Percentiles rank a stretch among this genome's conserved stretches.
These are phyloP conservation scores for Centropus bengalensis DNA, from an alignment of 2,113 vertebrate species.

Conservation along the genomic window DNA sequence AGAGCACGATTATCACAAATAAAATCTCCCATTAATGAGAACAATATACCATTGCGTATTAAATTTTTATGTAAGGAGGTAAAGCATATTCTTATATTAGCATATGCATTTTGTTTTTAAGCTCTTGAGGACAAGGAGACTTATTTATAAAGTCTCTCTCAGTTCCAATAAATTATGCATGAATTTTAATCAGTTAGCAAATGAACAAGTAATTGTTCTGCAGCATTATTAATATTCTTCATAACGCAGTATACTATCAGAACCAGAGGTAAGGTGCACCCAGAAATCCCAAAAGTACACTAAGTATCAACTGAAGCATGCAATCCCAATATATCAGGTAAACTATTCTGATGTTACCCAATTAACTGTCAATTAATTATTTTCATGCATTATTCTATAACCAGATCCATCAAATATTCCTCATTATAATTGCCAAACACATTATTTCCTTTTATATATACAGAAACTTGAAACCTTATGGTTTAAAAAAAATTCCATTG, in stretches of 20 bases:
- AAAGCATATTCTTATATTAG: constrained; percentile 72
- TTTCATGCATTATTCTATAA: constrained; percentile 71
- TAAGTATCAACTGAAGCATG: constrained; percentile 73
- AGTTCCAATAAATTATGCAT: constrained; percentile 83
- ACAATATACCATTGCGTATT: constrained; percentile 63
- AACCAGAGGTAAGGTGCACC: constrained; percentile 68
- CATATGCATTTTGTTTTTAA: constrained; percentile 73
- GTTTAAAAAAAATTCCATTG: constrained; percentile 6
- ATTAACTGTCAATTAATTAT: constrained; percentile 80
- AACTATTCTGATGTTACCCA: constrained; percentile 73
- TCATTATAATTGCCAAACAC: constrained; percentile 63
- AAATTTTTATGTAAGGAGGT: constrained; percentile 65
- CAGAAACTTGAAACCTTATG: constrained; percentile 1
- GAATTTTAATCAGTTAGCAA: constrained; percentile 83
- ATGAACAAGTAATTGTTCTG: constrained; percentile 83
- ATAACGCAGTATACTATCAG: constrained; percentile 76
- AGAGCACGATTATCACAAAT: constrained; percentile 52
- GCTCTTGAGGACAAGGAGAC: constrained; percentile 73
- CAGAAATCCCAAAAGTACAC: constrained; percentile 72
- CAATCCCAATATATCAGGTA: constrained; percentile 71
- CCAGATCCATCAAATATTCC: constrained; percentile 38
- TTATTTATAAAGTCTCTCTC: constrained; percentile 79
- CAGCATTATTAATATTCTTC: constrained; percentile 82
- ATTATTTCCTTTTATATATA: constrained; percentile 42
- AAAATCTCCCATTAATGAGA: constrained; percentile 64